These are phyloP conservation scores for Miichthys miiuy DNA, from an alignment of 2,797 vertebrate species.

Conservation along the genomic window DNA sequence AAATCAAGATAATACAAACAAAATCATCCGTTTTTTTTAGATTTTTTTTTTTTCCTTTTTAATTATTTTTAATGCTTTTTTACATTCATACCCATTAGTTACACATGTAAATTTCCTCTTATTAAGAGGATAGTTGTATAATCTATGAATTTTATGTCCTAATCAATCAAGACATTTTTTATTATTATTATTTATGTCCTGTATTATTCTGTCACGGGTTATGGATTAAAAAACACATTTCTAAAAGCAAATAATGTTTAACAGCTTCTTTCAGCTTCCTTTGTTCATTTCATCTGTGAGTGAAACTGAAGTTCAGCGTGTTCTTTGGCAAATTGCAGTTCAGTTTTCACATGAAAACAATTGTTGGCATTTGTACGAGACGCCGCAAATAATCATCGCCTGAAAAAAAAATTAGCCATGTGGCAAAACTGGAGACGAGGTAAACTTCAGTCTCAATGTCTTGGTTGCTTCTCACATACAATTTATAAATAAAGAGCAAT, in stretches of 20 bases:
- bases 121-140: background rate
- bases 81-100: background rate
- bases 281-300: background rate
- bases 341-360: background rate
- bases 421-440: background rate
- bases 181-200: background rate
- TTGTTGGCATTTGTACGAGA: background rate
- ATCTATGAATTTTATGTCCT: background rate
- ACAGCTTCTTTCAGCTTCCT: no score
- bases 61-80: background rate
- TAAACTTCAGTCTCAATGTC: background rate
- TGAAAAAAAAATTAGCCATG: background rate
- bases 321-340: background rate
- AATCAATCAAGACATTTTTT: background rate
- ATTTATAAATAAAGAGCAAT: background rate
- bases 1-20: no score
- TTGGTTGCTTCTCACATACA: background rate
- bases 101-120: background rate
- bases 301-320: background rate
- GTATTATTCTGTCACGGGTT: no score
- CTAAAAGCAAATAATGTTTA: background rate
- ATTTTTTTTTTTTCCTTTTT: background rate
- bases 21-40: background rate
- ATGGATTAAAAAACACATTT: background rate
- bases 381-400: background rate